These are phyloP conservation scores for Sarotherodon lohbergeri DNA, from an alignment of 2,113 vertebrate species.

Conservation along the genomic window DNA sequence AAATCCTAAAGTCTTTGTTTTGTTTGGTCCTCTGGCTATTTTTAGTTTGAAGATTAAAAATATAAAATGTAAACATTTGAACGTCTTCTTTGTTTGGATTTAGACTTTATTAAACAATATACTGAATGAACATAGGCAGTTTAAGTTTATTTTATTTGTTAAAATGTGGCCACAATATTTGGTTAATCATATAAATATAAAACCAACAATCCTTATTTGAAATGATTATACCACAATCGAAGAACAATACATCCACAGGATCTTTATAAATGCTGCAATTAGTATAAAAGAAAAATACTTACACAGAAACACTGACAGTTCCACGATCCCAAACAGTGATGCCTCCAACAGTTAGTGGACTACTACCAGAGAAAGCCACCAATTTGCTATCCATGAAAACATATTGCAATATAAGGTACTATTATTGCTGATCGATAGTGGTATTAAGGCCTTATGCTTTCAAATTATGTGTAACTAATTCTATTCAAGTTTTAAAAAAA, in stretches of 20 bases:
- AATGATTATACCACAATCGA: no score
- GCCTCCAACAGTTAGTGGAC: no score
- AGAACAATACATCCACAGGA: no score
- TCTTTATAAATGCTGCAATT: no score
- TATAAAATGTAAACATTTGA: not conserved
- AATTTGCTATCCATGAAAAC: not conserved
- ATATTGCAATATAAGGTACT: not conserved
- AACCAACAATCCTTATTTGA: not conserved
- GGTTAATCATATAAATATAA: not conserved
- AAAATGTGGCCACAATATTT: not conserved
- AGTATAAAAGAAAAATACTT: no score
- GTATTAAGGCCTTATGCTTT: not conserved
- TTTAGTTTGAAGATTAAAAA: not conserved
- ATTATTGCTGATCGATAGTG: not conserved
- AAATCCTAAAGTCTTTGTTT: not conserved
- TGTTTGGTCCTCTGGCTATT: not conserved
- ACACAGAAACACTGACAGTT: no score
- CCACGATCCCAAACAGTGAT: no score
- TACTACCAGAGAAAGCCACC: not conserved
- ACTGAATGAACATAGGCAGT: fast-evolving
- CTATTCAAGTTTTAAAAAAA: not conserved
- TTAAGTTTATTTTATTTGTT: not conserved
- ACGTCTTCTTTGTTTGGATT: not conserved
- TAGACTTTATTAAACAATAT: not conserved
- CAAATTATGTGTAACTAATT: not conserved